Percentiles rank a stretch among this genome's conserved stretches.
Evolutionary conservation across 2,797 vertebrate species (phyloP).

Genomic region (Anisognathus igniventris): DNA sequence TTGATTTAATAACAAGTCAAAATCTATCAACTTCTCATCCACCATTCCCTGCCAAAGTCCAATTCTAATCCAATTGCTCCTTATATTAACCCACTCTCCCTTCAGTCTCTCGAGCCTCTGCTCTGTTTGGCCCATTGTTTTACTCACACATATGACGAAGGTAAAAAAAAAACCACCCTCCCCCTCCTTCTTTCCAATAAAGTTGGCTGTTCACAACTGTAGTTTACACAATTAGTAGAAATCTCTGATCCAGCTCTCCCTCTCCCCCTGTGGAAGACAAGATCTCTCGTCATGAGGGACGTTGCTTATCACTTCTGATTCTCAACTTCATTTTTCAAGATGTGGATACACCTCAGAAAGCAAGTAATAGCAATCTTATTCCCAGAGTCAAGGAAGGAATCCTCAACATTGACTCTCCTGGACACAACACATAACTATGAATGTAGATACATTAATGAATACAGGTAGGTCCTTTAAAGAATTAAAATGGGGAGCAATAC

Average conservation of each 20-base stretch:
- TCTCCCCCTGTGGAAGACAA: background rate
- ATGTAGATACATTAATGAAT: background rate
- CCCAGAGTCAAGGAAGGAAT: background rate
- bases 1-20: conserved; percentile 51
- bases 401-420: background rate
- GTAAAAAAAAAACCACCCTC: background rate
- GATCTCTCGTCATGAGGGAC: background rate
- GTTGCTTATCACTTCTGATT: background rate
- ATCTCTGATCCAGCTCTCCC: background rate
- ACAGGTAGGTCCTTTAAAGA: background rate
- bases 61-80: conserved; percentile 50
- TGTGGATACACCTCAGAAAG: background rate
- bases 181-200: background rate
- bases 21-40: conserved; percentile 38
- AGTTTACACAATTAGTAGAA: conserved; percentile 4
- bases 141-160: conserved; percentile 10
- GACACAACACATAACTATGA: background rate
- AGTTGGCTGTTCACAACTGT: conserved; percentile 6
- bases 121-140: conserved; percentile 21
- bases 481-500: background rate
- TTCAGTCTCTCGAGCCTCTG: conserved; percentile 1
- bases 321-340: background rate
- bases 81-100: conserved; percentile 15
- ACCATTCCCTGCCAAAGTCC: conserved; percentile 21
- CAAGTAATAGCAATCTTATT: background rate